A percentile compares a stretch with the other conserved stretches of the same genome.
These are phyloP conservation scores for Drosophila mulleri DNA, from an alignment of 2,888 invertebrate species.

Conservation along the genomic window DNA sequence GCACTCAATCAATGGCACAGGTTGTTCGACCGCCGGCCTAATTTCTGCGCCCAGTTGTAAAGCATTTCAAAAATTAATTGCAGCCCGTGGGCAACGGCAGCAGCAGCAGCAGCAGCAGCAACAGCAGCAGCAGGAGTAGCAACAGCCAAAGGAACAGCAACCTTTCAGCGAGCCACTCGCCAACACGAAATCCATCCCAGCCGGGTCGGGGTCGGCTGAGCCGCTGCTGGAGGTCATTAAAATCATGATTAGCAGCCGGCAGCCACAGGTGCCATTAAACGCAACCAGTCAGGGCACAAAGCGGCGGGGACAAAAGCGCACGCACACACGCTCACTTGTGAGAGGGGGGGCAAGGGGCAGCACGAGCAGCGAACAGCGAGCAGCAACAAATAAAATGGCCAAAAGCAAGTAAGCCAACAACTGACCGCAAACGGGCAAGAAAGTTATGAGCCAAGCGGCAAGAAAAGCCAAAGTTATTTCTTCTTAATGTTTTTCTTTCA, in stretches of 20 bases:
- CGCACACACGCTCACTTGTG: conserved; percentile 14
- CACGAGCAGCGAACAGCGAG: background rate
- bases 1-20: conserved; percentile 53
- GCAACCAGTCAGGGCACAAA: conserved; percentile 21
- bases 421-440: conserved; percentile 57
- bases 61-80: conserved; percentile 75
- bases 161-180: conserved; percentile 51
- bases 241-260: conserved; percentile 69
- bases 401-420: conserved; percentile 60
- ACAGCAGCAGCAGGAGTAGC: background rate
- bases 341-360: background rate
- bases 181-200: conserved; percentile 22
- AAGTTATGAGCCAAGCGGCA: conserved; percentile 39
- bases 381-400: conserved; percentile 35
- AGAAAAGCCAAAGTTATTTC: conserved; percentile 26
- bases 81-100: conserved; percentile 35
- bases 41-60: conserved; percentile 48
- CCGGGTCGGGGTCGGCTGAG: conserved; percentile 7
- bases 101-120: background rate
- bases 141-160: conserved; percentile 14
- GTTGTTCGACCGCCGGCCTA: conserved; percentile 30
- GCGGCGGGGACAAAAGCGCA: conserved; percentile 1
- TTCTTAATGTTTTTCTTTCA: conserved; percentile 71
- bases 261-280: conserved; percentile 73
- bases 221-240: conserved; percentile 65